phyloP scores from a whole-genome alignment of 2,797 vertebrate genomes.

The Schizopygopsis pylzovi region DNA sequence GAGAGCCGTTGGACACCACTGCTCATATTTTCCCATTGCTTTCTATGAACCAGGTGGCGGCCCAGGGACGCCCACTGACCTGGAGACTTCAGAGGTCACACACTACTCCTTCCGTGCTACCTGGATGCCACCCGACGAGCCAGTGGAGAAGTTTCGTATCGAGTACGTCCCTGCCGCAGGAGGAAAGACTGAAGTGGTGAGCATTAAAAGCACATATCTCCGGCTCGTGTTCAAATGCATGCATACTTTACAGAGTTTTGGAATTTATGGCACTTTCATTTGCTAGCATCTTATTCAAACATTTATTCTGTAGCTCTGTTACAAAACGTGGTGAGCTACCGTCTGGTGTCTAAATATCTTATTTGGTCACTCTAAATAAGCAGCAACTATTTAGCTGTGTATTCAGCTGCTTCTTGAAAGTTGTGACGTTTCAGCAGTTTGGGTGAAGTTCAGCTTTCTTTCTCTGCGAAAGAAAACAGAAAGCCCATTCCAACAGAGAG shows the following conservation, averaged over 20 bases:
- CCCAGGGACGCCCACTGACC: slow-evolving; percentile 81
- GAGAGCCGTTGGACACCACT: slow-evolving; percentile 56
- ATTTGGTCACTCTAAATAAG: background rate
- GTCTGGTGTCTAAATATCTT: background rate
- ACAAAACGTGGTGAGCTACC: background rate
- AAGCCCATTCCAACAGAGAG: background rate
- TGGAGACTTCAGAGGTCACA: slow-evolving; percentile 90
- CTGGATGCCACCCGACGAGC: slow-evolving; percentile 85
- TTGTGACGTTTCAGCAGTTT: background rate
- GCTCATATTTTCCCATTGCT: slow-evolving; percentile 46
- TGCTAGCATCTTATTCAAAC: background rate
- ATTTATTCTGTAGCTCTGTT: background rate
- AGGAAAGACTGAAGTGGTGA: slow-evolving; percentile 85
- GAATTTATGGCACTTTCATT: background rate
- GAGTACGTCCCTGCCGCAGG: slow-evolving; percentile 81
- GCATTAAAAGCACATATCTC: slow-evolving; percentile 34
- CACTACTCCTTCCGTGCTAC: slow-evolving; percentile 87
- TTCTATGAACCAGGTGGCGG: slow-evolving; percentile 65
- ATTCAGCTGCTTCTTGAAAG: background rate
- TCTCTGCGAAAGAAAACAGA: too few species aligned
- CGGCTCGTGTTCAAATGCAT: background rate
- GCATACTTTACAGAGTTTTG: background rate
- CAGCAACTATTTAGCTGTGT: background rate
- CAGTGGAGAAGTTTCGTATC: slow-evolving; percentile 87
- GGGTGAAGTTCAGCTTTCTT: background rate